phyloP scores from a whole-genome alignment of 2,888 invertebrate species.

The Aplocera efformata region DNA sequence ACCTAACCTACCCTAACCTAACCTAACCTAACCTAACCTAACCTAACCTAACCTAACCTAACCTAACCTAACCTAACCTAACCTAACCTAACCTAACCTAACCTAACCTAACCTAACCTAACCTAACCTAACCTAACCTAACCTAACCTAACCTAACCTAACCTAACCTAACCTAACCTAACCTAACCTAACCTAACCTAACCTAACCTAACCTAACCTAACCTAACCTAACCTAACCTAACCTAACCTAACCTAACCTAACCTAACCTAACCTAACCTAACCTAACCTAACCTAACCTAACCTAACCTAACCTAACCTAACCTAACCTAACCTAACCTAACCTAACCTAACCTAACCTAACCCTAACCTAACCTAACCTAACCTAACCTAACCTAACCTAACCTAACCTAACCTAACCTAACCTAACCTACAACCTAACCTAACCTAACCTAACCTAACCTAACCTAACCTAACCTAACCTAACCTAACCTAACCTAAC shows the following conservation, averaged over 20 bases:
- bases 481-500: conserved; percentile 30
- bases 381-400: conserved; percentile 26
- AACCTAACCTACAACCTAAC: conserved; percentile 26
- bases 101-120: conserved; percentile 1
- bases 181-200: conserved; percentile 25
- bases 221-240: conserved; percentile 30
- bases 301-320: conserved; percentile 28
- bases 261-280: conserved; percentile 29
- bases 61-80: conserved; percentile 1
- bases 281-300: conserved; percentile 29
- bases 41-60: conserved; percentile 1
- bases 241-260: conserved; percentile 31
- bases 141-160: conserved; percentile 25
- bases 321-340: conserved; percentile 26
- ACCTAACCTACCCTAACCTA: neutral
- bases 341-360: conserved; percentile 28
- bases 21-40: conserved; percentile 1
- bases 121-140: conserved; percentile 4
- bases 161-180: conserved; percentile 24
- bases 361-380: conserved; percentile 25
- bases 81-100: conserved; percentile 1
- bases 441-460: conserved; percentile 28
- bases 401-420: conserved; percentile 29
- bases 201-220: conserved; percentile 30
- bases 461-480: conserved; percentile 30